A percentile compares a stretch with the other conserved stretches of the same genome.
Evolutionary conservation across 1,140 invertebrate genomes (phyloP).

Genomic region (Lordiphosa clarofinis): DNA sequence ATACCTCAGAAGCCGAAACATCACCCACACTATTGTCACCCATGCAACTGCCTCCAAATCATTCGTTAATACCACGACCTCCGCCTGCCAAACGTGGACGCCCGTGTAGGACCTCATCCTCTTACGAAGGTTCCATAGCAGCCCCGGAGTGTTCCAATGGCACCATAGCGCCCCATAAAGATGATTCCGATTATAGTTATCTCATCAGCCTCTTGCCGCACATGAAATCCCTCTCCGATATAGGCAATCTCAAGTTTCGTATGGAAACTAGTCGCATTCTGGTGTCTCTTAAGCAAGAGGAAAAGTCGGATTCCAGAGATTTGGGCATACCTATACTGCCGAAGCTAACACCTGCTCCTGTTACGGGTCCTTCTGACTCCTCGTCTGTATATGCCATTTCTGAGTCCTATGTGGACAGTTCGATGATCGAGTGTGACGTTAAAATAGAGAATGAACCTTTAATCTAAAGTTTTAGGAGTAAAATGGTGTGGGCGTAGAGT

Average conservation of each 20-base stretch:
- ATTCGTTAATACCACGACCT: constrained; percentile 10
- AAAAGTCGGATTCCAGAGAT: constrained; percentile 1
- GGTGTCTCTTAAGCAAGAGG: constrained; percentile 49
- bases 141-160: not conserved
- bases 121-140: constrained; percentile 16
- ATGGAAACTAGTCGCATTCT: constrained; percentile 49
- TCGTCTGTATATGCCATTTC: constrained; percentile 12
- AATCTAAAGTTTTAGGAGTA: too few species aligned
- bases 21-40: constrained; percentile 39
- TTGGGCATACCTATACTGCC: constrained; percentile 11
- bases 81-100: constrained; percentile 32
- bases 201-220: constrained; percentile 57
- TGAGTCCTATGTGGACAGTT: constrained; percentile 27
- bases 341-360: constrained; percentile 31
- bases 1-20: constrained; percentile 22
- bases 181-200: constrained; percentile 59
- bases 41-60: constrained; percentile 4
- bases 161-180: constrained; percentile 16
- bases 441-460: constrained; percentile 63
- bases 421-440: constrained; percentile 57
- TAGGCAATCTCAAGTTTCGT: constrained; percentile 55
- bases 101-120: constrained; percentile 19
- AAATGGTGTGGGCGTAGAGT: too few species aligned
- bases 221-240: constrained; percentile 47
- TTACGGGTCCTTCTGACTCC: constrained; percentile 2